Conservation (phyloP, 2,888 invertebrate genomes). For the Heterodera filipjevi region DNA sequence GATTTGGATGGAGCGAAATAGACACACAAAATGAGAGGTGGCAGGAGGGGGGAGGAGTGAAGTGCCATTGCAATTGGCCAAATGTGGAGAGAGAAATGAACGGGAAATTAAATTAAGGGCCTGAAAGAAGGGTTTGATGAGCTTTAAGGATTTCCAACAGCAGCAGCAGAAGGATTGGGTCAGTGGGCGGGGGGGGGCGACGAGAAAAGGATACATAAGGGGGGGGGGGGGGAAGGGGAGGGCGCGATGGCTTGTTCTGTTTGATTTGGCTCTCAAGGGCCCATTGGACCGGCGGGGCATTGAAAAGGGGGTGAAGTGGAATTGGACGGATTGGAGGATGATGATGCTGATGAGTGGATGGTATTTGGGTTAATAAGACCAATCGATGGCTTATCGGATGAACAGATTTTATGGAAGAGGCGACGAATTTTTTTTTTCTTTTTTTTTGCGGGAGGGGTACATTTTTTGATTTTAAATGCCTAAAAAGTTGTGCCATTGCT, state of each 20-base stretch:
- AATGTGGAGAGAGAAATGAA: background rate
- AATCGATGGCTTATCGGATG: conserved; percentile 9
- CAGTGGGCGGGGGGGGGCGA: background rate
- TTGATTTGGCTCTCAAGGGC: background rate
- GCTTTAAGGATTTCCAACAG: background rate
- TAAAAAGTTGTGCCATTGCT: background rate
- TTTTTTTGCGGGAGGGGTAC: no score
- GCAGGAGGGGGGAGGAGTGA: background rate
- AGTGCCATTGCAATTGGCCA: conserved; percentile 7
- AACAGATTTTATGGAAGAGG: background rate
- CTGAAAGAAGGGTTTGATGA: conserved; percentile 1
- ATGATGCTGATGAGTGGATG: no score
- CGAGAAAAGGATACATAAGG: background rate
- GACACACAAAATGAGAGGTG: background rate
- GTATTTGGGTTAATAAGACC: background rate
- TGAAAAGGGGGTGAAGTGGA: background rate
- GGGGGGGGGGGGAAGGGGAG: background rate
- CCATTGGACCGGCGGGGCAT: background rate
- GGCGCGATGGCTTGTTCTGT: background rate
- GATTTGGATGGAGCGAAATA: background rate
- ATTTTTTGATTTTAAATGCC: background rate
- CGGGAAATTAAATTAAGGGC: conserved; percentile 9
- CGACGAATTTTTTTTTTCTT: background rate
- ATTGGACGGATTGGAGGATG: background rate
- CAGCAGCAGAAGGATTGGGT: background rate